A percentile compares a stretch with the other conserved stretches of the same genome.
These are phyloP conservation scores for Andrena camellia DNA, from an alignment of 2,888 invertebrate genomes.

Conservation along the genomic window DNA sequence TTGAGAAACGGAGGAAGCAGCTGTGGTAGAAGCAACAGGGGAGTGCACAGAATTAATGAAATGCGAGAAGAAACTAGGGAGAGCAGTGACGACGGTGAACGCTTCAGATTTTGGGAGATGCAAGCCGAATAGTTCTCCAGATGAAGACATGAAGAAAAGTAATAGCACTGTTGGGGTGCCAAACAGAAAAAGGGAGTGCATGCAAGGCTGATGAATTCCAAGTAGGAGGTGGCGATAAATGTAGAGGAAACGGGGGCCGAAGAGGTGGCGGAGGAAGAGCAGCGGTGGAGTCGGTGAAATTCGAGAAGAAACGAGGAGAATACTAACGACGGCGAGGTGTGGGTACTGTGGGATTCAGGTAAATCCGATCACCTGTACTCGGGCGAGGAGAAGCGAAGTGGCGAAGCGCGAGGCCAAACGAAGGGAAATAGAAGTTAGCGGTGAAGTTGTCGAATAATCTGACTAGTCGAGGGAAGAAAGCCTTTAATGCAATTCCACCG, in stretches of 20 bases:
- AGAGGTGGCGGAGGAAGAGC: not conserved
- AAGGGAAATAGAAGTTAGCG: not conserved
- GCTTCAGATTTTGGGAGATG: too few species aligned
- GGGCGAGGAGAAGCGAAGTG: not conserved
- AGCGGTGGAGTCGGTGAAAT: not conserved
- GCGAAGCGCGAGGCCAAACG: not conserved
- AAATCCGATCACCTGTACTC: not conserved
- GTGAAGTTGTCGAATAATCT: not conserved
- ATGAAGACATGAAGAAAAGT: too few species aligned
- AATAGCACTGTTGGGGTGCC: too few species aligned
- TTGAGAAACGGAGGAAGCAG: too few species aligned
- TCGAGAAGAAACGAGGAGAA: not conserved
- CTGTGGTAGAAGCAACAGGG: too few species aligned
- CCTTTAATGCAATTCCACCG: not conserved
- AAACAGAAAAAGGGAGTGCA: too few species aligned
- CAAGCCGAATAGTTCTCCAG: too few species aligned
- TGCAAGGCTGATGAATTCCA: not conserved
- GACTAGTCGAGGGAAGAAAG: not conserved
- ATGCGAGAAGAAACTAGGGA: too few species aligned
- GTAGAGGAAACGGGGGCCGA: not conserved
- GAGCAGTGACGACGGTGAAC: too few species aligned
- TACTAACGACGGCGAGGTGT: not conserved
- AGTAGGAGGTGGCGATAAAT: not conserved
- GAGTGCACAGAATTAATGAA: too few species aligned
- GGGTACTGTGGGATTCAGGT: not conserved